These are phyloP conservation scores for Ips typographus DNA, from an alignment of 1,140 invertebrate species.

Conservation along the genomic window DNA sequence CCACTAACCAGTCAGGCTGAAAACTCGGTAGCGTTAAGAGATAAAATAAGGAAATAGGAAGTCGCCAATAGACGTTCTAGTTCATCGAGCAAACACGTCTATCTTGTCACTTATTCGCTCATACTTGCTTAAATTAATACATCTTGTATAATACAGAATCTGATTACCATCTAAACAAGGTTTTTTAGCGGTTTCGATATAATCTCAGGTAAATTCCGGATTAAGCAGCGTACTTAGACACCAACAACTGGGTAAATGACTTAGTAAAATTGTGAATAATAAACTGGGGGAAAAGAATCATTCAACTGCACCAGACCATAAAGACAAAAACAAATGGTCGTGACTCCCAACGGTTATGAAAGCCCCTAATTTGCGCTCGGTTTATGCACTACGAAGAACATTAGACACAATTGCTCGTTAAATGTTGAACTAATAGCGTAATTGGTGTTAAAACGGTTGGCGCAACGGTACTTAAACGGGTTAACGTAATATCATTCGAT, in stretches of 20 bases:
- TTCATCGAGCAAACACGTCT: slow-evolving; percentile 1
- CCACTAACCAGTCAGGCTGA: not conserved
- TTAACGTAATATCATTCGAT: not conserved
- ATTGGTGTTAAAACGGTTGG: slow-evolving; percentile 6
- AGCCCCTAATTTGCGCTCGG: slow-evolving; percentile 2
- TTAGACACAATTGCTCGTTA: slow-evolving; percentile 3
- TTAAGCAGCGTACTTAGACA: too few species aligned
- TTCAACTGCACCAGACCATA: not conserved
- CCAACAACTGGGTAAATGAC: too few species aligned
- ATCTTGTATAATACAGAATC: slow-evolving; percentile 2
- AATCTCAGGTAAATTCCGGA: too few species aligned
- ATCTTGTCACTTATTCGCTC: not conserved
- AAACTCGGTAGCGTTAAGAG: not conserved
- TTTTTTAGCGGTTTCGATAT: too few species aligned
- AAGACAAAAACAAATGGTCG: slow-evolving; percentile 2
- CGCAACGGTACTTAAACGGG: not conserved
- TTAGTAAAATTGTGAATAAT: too few species aligned
- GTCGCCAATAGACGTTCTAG: not conserved
- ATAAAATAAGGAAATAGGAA: slow-evolving; percentile 6
- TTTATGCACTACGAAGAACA: not conserved
- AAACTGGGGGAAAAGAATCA: too few species aligned
- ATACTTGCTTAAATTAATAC: slow-evolving; percentile 2
- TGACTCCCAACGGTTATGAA: not conserved
- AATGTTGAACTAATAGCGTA: slow-evolving; percentile 2
- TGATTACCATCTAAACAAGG: not conserved